These are phyloP conservation scores for Naso thynnoides DNA, from an alignment of 2,797 vertebrate species.

Conservation along the genomic window DNA sequence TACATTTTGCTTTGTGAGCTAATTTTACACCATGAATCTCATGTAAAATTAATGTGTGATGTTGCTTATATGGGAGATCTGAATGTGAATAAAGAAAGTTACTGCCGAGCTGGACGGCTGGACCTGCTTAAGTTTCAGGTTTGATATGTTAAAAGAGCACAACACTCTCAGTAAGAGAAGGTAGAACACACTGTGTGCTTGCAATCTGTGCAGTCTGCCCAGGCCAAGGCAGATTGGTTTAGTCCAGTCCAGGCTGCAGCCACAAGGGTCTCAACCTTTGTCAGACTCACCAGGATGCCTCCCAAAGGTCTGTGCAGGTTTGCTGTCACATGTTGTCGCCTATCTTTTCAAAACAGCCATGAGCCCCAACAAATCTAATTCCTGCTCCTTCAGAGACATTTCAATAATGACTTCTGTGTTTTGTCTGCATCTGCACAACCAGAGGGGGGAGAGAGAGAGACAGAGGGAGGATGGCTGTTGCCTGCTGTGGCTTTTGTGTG, in stretches of 20 bases:
- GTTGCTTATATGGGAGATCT: background rate
- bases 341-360: conserved; percentile 67
- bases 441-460: conserved; percentile 34
- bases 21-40: background rate
- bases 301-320: conserved; percentile 46
- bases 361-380: conserved; percentile 79
- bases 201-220: conserved; percentile 9
- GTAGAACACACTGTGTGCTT: background rate
- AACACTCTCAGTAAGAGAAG: background rate
- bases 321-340: conserved; percentile 66
- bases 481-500: conserved; percentile 76
- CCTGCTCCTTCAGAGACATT: conserved; percentile 74
- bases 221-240: background rate
- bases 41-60: background rate
- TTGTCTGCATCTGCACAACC: conserved; percentile 73
- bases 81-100: background rate
- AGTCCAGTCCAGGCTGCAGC: conserved; percentile 33
- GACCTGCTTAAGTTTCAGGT: conserved; percentile 8
- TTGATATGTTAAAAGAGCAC: background rate
- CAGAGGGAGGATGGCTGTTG: conserved; percentile 50
- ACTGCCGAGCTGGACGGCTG: background rate
- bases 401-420: conserved; percentile 83
- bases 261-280: conserved; percentile 60
- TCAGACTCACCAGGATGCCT: conserved; percentile 32
- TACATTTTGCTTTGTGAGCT: background rate